phyloP scores from a whole-genome alignment of 2,113 vertebrate genomes.

The Sitta europaea region DNA sequence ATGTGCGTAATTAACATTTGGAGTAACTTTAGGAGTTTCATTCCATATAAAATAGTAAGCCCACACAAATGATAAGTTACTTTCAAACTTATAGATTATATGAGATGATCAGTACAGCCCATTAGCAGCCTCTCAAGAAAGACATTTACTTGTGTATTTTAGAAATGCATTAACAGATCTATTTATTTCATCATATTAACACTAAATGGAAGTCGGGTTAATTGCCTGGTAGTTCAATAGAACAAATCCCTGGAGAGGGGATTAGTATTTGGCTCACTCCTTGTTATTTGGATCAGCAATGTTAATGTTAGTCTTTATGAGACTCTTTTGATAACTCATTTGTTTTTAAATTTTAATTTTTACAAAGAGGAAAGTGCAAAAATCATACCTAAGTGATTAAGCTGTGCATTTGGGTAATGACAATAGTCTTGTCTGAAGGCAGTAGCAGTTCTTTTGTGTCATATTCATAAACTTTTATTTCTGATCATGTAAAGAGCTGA shows the following conservation, averaged over 20 bases:
- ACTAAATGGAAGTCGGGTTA: not conserved
- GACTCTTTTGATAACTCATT: not conserved
- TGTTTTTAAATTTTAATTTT: not conserved
- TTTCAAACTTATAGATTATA: not conserved
- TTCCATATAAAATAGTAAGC: not conserved
- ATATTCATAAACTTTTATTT: constrained; percentile 17
- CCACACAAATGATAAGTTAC: not conserved
- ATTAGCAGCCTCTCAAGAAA: not conserved
- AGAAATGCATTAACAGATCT: not conserved
- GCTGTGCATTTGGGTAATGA: not conserved
- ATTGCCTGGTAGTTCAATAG: not conserved
- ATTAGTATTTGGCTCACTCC: not conserved
- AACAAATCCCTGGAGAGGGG: not conserved
- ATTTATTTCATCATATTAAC: not conserved
- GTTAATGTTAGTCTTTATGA: not conserved
- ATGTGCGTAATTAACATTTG: not conserved
- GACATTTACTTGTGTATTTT: not conserved
- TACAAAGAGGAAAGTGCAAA: not conserved
- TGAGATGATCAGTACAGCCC: not conserved
- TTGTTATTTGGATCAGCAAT: not conserved
- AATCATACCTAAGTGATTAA: not conserved
- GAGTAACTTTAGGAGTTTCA: not conserved
- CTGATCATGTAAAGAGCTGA: not conserved
- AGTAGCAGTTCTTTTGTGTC: not conserved
- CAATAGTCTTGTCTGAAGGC: not conserved